Evolutionary conservation across 2,113 vertebrate genomes (phyloP).

Genomic region (Sander vitreus): DNA sequence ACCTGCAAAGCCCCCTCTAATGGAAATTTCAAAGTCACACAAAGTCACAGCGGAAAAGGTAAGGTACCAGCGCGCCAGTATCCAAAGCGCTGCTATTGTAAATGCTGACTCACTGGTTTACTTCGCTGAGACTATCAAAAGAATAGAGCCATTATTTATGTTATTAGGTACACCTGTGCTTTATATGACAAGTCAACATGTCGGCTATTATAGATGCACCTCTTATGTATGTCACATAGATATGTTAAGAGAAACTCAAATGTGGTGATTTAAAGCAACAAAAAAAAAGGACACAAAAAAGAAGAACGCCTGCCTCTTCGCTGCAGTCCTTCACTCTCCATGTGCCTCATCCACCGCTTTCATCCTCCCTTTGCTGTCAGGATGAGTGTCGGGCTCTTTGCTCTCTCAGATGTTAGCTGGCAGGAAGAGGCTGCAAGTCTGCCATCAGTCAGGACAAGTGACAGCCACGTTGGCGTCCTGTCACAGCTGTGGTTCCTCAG

Average conservation of each 20-base stretch:
- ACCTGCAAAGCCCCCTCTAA: too few relatives aligned
- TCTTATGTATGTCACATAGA: neutral
- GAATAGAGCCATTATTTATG: neutral
- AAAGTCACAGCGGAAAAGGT: neutral
- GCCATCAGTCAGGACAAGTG: conserved; percentile 76
- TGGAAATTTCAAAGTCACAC: too few relatives aligned
- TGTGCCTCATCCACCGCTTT: conserved; percentile 1
- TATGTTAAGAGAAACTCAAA: neutral
- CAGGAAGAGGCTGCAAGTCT: conserved; percentile 67
- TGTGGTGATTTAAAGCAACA: neutral
- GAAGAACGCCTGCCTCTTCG: neutral
- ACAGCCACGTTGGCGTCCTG: conserved; percentile 68
- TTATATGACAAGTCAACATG: neutral
- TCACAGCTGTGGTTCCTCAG: conserved; percentile 75
- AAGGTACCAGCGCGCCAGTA: neutral
- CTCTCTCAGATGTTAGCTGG: conserved; percentile 71
- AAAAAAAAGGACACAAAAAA: neutral
- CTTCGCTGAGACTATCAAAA: neutral
- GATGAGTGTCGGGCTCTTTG: conserved; percentile 51
- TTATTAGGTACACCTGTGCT: neutral
- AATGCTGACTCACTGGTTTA: conserved; percentile 9
- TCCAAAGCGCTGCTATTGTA: neutral
- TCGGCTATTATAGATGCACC: neutral
- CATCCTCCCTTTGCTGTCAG: conserved; percentile 48
- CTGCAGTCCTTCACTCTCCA: neutral